phyloP scores from a whole-genome alignment of 2,888 invertebrate species.

The Epirrita christyi region DNA sequence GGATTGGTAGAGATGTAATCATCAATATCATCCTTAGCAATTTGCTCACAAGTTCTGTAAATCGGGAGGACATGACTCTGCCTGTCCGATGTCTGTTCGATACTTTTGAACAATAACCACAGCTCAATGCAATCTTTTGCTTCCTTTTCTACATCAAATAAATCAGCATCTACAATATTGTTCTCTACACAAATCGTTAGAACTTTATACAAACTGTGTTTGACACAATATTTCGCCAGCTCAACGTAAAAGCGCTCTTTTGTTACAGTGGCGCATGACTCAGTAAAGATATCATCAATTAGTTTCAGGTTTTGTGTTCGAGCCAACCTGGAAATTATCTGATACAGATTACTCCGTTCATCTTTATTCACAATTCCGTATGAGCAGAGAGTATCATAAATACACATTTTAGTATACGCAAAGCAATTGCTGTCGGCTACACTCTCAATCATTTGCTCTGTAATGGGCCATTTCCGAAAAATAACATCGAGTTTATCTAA shows the following conservation, averaged over 20 bases:
- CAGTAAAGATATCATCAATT: conserved; percentile 82
- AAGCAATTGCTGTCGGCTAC: conserved; percentile 77
- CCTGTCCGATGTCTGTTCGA: conserved; percentile 80
- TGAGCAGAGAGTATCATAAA: conserved; percentile 85
- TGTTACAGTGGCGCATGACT: conserved; percentile 73
- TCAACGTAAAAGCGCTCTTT: conserved; percentile 82
- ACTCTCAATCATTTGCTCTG: conserved; percentile 83
- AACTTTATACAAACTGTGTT: conserved; percentile 80
- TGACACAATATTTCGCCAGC: conserved; percentile 80
- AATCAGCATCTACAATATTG: conserved; percentile 68
- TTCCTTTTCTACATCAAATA: conserved; percentile 70
- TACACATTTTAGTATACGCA: conserved; percentile 79
- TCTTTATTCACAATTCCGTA: conserved; percentile 87
- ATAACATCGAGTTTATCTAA: conserved; percentile 76
- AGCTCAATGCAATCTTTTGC: conserved; percentile 80
- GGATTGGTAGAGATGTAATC: conserved; percentile 85
- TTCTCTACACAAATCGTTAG: conserved; percentile 81
- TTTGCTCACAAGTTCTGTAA: conserved; percentile 82
- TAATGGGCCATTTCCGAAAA: conserved; percentile 84
- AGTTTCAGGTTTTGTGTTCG: conserved; percentile 81
- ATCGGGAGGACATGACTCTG: conserved; percentile 80
- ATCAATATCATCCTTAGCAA: conserved; percentile 78
- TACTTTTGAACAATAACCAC: conserved; percentile 81
- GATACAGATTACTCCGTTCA: conserved; percentile 83
- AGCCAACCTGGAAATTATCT: conserved; percentile 86